Percentiles rank a stretch among this genome's conserved stretches.
Evolutionary conservation across 2,888 invertebrate species (phyloP).

Genomic region (Eutolmus rufibarbis): DNA sequence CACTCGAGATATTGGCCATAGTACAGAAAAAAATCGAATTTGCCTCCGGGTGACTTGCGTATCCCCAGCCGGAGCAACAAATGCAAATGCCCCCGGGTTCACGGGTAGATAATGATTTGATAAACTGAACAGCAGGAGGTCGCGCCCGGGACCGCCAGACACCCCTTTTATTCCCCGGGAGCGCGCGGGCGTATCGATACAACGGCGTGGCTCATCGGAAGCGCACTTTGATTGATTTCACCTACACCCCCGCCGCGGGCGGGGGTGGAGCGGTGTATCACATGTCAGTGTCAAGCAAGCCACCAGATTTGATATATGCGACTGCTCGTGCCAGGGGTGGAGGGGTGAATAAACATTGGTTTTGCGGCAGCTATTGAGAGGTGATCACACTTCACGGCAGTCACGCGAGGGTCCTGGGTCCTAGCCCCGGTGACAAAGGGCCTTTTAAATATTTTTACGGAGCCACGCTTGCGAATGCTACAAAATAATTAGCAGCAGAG

Average conservation of each 20-base stretch:
- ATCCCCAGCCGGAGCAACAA: neutral
- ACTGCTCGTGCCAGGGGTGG: neutral
- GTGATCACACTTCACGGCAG: constrained; percentile 32
- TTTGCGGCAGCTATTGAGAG: constrained; percentile 27
- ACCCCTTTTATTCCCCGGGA: neutral
- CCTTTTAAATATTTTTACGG: neutral
- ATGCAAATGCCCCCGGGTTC: neutral
- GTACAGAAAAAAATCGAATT: neutral
- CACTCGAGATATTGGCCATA: neutral
- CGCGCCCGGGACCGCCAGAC: neutral
- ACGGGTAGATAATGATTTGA: constrained; percentile 32
- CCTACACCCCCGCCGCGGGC: neutral
- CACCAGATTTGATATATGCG: constrained; percentile 27
- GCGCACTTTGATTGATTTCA: constrained; percentile 34
- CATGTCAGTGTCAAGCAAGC: constrained; percentile 37
- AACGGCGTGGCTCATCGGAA: neutral
- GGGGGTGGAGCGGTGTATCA: constrained; percentile 3
- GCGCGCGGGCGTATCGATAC: neutral
- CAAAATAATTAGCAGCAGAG: constrained; percentile 3
- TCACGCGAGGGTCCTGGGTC: neutral
- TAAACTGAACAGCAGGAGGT: constrained; percentile 29
- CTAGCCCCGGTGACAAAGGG: neutral
- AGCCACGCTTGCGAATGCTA: neutral
- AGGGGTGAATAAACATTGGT: constrained; percentile 34
- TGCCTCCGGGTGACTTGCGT: neutral